A percentile compares a stretch with the other conserved stretches of the same genome.
Conservation (phyloP, 2,113 vertebrate genomes). For the Ammospiza caudacuta region DNA sequence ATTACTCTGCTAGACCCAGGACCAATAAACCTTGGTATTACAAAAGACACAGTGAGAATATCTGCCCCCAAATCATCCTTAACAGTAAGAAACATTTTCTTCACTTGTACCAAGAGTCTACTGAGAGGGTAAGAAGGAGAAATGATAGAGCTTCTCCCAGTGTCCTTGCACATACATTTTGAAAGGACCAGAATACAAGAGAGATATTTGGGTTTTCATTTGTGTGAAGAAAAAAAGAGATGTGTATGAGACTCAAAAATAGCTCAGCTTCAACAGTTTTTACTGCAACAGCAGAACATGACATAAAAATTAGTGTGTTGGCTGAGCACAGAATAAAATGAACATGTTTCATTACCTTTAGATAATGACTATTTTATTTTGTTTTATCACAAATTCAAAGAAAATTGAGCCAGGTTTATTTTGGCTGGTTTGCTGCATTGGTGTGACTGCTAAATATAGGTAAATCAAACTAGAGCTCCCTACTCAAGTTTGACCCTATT, state of each 20-base stretch:
- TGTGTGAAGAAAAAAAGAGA: background rate
- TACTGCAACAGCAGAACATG: background rate
- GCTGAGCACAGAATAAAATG: background rate
- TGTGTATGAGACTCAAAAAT: background rate
- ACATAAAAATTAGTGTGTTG: background rate
- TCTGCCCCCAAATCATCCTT: background rate
- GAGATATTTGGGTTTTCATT: background rate
- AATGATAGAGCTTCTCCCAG: background rate
- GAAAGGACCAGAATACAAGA: background rate
- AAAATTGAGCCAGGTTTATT: background rate
- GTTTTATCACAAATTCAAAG: background rate
- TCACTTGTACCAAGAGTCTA: background rate
- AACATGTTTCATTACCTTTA: background rate
- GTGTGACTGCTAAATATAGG: constrained; percentile 17
- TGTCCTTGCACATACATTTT: background rate
- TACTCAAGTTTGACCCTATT: constrained; percentile 18
- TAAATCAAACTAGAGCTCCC: constrained; percentile 7
- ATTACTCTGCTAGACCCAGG: background rate
- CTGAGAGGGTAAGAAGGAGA: background rate
- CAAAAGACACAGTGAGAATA: background rate
- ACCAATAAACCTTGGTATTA: background rate
- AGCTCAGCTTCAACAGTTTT: background rate
- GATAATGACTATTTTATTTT: background rate
- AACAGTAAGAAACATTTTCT: background rate
- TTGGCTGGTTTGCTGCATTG: background rate